Base-by-base conservation (phyloP, 2,888 invertebrate genomes). In the Philhelius pedissequus region DNA sequence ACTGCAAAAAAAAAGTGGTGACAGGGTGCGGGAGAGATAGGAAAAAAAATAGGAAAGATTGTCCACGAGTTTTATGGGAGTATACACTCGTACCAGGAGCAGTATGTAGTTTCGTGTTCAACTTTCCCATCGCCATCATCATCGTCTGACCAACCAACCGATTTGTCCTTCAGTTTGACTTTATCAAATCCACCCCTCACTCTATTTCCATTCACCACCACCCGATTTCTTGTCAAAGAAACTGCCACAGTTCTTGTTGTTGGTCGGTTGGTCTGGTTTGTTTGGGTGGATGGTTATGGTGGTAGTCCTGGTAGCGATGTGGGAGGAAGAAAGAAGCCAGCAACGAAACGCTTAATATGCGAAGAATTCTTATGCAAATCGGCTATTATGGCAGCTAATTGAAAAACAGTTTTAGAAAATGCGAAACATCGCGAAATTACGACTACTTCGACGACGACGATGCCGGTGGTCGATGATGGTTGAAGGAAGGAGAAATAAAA, bases 351-450 rank as follows among this genome's bases (percentile, higher is more conserved):
- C 75, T 84, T 84, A 75, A 80, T 80, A 84, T 84, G 84, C 84
- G 60, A 75, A 68, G 80, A 84, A 84, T 84, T 84, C 84, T 84
- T 84, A 84, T 84, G 84, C 84, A 84, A 84, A 84, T 84, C 84
- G 84, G 66, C 80, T 84, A 80, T 84, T 84, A 84, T 84, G 84
- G 84, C 80, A 75, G 84, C 84, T 84, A 84, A 84, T 84, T 84
- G 84, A 84, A 84, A 84, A 84, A 80, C 84, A 71, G 84, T 84
- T 84, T 84, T 79, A 68, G 84, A 76, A 84, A 79, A 84, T 83
- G 78, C 83, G 74, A 83, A 83, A 79, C 83, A 79, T 78, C 74
- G 78, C 58, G 74, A 64, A 64, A 58, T 50, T 58, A 81, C 58
- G 74, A 62, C 20, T 30, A 45, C 50, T 35, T n/a, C 22, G 20